Base-by-base conservation (phyloP, 2,888 invertebrate genomes). In the Argyresthia goedartella region DNA sequence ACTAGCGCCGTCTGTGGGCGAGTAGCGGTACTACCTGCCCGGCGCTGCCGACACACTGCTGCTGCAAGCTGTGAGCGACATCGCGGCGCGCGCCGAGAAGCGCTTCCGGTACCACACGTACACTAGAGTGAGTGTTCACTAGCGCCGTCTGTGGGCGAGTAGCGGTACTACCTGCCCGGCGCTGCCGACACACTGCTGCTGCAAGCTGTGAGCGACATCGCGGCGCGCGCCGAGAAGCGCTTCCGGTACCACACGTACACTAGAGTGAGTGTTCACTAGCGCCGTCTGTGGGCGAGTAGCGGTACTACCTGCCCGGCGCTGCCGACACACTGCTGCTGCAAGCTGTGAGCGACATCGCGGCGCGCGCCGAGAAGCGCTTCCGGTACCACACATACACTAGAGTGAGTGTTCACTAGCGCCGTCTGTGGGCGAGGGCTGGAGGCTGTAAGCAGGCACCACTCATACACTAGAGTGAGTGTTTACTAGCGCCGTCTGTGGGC, bases 21-120 rank as follows among this genome's bases (percentile, higher is more conserved):
- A 44, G n/a, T 52, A 52, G 11, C 51, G 45, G 7, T 6, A 10
- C 8, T 51, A 44, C 43, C 45, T 51, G 49, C 39, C 50, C 58
- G 81, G 80, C 50, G 64, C 62, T 69, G 0, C 35, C 66, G 39
- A 54, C 48, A 55, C 70, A 0, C 76, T 49, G 16, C 52, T 49
- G 73, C 3, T 49, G 73, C 1, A 61, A 52, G 52, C 61, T 55
- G 39, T n/a, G n/a, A n/a, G n/a, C n/a, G n/a, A n/a, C n/a, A n/a
- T n/a, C n/a, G n/a, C n/a, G n/a, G n/a, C n/a, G n/a, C n/a, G n/a
- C n/a, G n/a, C n/a, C n/a, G 0, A 62, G 76, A 81, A 77, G 1
- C 76, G 73, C 25, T 60, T 70, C 63, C 78, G 76, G 14, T 78
- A 79, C 49, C 79, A 79, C 54, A 77, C 80, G 39, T 75, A 73